A percentile compares a stretch with the other conserved stretches of the same genome.
phyloP scores from a whole-genome alignment of 1,140 invertebrate genomes.

The Maniola jurtina region DNA sequence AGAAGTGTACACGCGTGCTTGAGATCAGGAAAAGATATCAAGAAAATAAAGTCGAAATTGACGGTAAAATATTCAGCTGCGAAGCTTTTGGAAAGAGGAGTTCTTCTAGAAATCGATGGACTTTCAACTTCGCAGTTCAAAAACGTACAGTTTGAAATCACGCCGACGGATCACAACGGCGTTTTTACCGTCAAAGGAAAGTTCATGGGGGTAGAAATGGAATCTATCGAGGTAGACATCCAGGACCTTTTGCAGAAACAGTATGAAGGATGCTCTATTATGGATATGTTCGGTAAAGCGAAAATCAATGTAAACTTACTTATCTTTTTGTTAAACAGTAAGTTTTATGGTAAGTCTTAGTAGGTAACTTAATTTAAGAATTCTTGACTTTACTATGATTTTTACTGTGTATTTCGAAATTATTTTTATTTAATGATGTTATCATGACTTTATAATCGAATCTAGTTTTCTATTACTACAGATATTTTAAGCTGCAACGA shows the following conservation, averaged over 20 bases:
- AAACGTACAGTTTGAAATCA: slow-evolving; percentile 89
- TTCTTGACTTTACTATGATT: not conserved
- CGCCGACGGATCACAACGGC: slow-evolving; percentile 83
- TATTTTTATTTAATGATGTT: no score
- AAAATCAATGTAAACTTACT: slow-evolving; percentile 90
- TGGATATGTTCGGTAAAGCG: slow-evolving; percentile 89
- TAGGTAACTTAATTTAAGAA: not conserved
- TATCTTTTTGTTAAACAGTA: slow-evolving; percentile 87
- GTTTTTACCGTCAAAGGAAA: slow-evolving; percentile 87
- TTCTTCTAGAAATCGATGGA: slow-evolving; percentile 86
- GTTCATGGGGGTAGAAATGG: slow-evolving; percentile 90
- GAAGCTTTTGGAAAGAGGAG: slow-evolving; percentile 87
- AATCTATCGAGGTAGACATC: slow-evolving; percentile 87
- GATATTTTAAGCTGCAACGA: no score
- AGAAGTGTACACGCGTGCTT: slow-evolving; percentile 80
- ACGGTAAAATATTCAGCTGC: slow-evolving; percentile 86
- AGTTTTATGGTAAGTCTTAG: slow-evolving; percentile 85
- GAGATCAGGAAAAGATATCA: slow-evolving; percentile 75
- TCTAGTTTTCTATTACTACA: no score
- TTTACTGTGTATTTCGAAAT: no score
- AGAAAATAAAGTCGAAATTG: slow-evolving; percentile 81
- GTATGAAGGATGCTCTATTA: slow-evolving; percentile 88
- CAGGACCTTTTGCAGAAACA: slow-evolving; percentile 89
- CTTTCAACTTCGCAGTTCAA: slow-evolving; percentile 84
- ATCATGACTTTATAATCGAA: no score